These are phyloP conservation scores for Sebastes elongatus DNA, from an alignment of 2,797 vertebrate genomes.

Conservation along the genomic window DNA sequence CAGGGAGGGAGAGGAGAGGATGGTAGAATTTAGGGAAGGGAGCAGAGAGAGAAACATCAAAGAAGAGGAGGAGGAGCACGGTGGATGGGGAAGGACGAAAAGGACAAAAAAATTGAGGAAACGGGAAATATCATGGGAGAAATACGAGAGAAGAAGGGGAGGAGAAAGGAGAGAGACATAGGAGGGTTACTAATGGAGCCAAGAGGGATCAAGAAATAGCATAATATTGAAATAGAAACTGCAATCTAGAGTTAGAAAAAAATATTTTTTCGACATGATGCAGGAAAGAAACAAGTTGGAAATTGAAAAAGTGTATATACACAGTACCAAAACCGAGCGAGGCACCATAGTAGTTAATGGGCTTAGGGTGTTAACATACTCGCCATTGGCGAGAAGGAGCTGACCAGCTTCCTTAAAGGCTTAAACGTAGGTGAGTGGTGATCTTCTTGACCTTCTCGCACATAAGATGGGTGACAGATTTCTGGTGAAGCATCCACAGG, in stretches of 20 bases:
- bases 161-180: not conserved
- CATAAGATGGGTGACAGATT: conserved; percentile 5
- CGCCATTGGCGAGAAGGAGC: conserved; percentile 8
- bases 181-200: conserved; percentile 16
- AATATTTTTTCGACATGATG: not conserved
- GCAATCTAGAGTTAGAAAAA: not conserved
- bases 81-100: not conserved
- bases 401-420: conserved; percentile 46
- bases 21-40: not conserved
- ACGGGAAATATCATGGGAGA: not conserved
- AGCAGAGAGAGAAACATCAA: conserved; percentile 20
- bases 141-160: not conserved
- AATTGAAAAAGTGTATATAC: not conserved
- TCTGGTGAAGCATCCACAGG: not conserved
- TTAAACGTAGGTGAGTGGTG: conserved; percentile 33
- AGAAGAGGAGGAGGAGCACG: not conserved
- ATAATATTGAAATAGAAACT: conserved; percentile 15
- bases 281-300: not conserved
- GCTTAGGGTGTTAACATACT: conserved; percentile 51
- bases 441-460: conserved; percentile 25
- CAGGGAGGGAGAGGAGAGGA: not conserved
- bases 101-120: not conserved
- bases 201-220: not conserved
- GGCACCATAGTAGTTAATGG: conserved; percentile 35
- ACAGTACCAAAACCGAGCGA: not conserved